A percentile compares a stretch with the other conserved stretches of the same genome.
These are phyloP conservation scores for Columbina picui DNA, from an alignment of 2,113 vertebrate genomes.

Conservation along the genomic window DNA sequence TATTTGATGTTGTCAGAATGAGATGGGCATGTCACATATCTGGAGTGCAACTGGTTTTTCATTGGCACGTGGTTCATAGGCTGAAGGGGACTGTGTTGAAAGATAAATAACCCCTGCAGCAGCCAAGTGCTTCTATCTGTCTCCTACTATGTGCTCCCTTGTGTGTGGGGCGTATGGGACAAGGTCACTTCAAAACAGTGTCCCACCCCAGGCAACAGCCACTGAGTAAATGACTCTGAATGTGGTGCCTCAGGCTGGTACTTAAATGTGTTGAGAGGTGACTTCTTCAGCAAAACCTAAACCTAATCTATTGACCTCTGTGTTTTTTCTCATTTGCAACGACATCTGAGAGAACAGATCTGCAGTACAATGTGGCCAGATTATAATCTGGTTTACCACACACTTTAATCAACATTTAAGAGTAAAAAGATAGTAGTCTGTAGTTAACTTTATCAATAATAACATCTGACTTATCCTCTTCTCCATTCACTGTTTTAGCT, in stretches of 20 bases:
- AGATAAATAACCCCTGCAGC: background rate
- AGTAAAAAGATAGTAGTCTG: background rate
- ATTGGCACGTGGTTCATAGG: background rate
- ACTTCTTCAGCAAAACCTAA: background rate
- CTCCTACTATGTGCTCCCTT: background rate
- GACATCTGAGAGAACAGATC: background rate
- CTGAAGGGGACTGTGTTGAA: background rate
- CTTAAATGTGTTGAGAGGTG: rapidly evolving
- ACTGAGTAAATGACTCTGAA: background rate
- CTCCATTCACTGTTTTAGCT: background rate
- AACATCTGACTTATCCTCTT: background rate
- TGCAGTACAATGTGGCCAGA: background rate
- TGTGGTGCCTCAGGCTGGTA: background rate
- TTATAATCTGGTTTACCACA: background rate
- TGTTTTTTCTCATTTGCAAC: background rate
- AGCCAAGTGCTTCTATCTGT: background rate
- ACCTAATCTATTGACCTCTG: background rate
- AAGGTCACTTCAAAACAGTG: background rate
- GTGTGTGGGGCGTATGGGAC: rapidly evolving
- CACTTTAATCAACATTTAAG: background rate
- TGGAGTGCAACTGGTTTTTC: background rate
- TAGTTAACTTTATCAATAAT: background rate
- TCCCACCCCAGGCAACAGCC: background rate
- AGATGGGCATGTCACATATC: background rate
- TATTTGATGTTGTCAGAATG: background rate